Evolutionary conservation across 1,140 invertebrate species (phyloP).

Genomic region (Thereuonema tuberculata): DNA sequence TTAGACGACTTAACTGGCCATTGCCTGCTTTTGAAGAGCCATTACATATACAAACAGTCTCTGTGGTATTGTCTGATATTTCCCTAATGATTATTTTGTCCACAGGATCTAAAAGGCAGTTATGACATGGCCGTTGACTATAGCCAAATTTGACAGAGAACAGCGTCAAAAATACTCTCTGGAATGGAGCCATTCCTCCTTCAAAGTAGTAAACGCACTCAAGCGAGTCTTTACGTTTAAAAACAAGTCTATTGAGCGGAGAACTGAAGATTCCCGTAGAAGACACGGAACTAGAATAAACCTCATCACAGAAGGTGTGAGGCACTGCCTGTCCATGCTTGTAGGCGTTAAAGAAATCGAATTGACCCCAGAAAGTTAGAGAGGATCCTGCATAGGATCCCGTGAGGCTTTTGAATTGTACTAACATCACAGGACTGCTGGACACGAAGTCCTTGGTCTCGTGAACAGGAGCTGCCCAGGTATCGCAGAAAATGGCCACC

Average conservation of each 20-base stretch:
- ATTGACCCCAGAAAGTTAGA: constrained; percentile 80
- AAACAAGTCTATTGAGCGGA: constrained; percentile 68
- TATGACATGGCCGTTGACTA: background rate
- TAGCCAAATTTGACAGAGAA: constrained; percentile 47
- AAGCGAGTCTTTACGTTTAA: constrained; percentile 59
- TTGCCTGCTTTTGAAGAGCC: constrained; percentile 3
- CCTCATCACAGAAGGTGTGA: constrained; percentile 67
- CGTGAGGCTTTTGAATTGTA: constrained; percentile 39
- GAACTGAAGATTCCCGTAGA: constrained; percentile 52
- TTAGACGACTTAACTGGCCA: constrained; percentile 18
- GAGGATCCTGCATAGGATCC: constrained; percentile 42
- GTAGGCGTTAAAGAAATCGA: constrained; percentile 82
- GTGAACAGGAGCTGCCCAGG: constrained; percentile 67
- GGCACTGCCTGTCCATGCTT: constrained; percentile 60
- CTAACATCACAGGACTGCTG: constrained; percentile 64
- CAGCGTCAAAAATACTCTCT: constrained; percentile 60
- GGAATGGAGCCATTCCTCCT: constrained; percentile 60
- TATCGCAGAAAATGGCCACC: constrained; percentile 84
- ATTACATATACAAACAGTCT: constrained; percentile 19
- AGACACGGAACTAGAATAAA: constrained; percentile 59
- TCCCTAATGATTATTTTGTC: constrained; percentile 49
- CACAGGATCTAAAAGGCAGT: constrained; percentile 55
- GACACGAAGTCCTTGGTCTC: constrained; percentile 84
- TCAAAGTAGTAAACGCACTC: constrained; percentile 67
- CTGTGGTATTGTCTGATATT: constrained; percentile 16